These are phyloP conservation scores for Phrixothrix hirtus DNA, from an alignment of 2,888 invertebrate species.

Conservation along the genomic window DNA sequence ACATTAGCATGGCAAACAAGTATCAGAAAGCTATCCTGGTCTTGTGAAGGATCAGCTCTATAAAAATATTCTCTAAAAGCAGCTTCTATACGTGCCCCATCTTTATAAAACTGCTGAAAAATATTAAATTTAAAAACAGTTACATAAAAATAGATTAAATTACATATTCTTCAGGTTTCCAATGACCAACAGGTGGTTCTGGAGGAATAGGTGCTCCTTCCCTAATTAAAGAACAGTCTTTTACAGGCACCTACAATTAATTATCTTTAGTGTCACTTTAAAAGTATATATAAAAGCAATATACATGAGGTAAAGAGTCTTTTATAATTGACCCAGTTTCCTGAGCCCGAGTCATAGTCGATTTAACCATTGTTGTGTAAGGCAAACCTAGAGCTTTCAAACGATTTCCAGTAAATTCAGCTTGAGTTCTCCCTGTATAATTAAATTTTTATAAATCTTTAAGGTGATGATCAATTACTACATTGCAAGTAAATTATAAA, in stretches of 20 bases:
- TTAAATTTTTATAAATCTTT: conserved; percentile 34
- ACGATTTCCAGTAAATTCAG: conserved; percentile 80
- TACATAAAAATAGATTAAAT: conserved; percentile 29
- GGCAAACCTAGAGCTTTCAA: conserved; percentile 76
- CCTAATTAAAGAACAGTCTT: conserved; percentile 74
- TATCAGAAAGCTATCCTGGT: conserved; percentile 82
- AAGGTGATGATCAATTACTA: too few relatives aligned
- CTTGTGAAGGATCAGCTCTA: conserved; percentile 80
- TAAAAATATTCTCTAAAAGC: conserved; percentile 93
- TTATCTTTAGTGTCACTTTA: conserved; percentile 30
- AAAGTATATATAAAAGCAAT: not conserved
- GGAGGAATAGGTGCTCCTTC: conserved; percentile 96
- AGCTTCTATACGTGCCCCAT: conserved; percentile 93
- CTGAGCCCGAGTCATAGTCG: conserved; percentile 91
- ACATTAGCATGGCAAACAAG: conserved; percentile 98
- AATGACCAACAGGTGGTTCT: conserved; percentile 86
- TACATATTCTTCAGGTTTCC: conserved; percentile 83
- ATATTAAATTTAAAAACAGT: conserved; percentile 18
- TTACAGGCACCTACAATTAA: conserved; percentile 64
- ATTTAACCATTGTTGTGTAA: conserved; percentile 79
- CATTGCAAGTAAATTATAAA: too few relatives aligned
- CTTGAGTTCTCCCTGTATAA: conserved; percentile 77
- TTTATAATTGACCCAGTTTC: conserved; percentile 88
- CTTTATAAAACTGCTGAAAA: conserved; percentile 87
- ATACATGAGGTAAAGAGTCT: conserved; percentile 62